Base-by-base conservation (phyloP, 1,140 invertebrate species). In the Lepidurus apus region DNA sequence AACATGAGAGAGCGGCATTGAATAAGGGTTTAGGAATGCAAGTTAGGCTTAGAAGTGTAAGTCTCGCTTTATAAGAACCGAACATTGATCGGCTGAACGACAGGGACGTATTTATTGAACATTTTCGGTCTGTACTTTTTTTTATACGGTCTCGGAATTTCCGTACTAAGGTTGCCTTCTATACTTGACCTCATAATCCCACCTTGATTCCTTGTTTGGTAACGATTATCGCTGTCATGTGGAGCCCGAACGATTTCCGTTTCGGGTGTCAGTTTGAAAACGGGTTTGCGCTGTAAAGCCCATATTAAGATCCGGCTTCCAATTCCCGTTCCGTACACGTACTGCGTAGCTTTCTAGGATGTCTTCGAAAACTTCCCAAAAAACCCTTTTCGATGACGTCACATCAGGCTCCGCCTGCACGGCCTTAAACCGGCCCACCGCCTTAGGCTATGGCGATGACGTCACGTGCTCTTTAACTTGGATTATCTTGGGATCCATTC, bases 161-260 rank as follows among this genome's bases (percentile, higher is more conserved):
- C 53, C 13, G 53, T 4, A 11, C 53, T 7, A 65, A 7, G 17
- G 21, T 10, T 7, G 53, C 21, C n/a, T 21, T 3, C 13, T 65
- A 65, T n/a, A 65, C 21, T 65, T 65, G 53, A 65, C 53, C 53
- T 65, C 53, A 21, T 65, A 65, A 65, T 65, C n/a, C 53, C 53
- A 65, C 53, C 8, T 65, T 7, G 53, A 65, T 65, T 7, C 53
- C 53, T 65, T 65, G 17, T 21, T 13, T 65, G 17, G 17, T 65
- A 65, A 65, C 53, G 53, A 65, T 65, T 65, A 65, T 65, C 21
- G 53, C 53, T 65, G 53, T 65, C 53, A 65, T 65, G 53, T 17
- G 9, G 53, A n/a, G 17, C 13, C 21, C 53, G 8, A 65, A 5
- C 17, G 21, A n/a, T 65, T 65, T 65, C 53, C 53, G 53, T 65